These are phyloP conservation scores for Lanius collurio DNA, from an alignment of 2,113 vertebrate genomes.

Conservation along the genomic window DNA sequence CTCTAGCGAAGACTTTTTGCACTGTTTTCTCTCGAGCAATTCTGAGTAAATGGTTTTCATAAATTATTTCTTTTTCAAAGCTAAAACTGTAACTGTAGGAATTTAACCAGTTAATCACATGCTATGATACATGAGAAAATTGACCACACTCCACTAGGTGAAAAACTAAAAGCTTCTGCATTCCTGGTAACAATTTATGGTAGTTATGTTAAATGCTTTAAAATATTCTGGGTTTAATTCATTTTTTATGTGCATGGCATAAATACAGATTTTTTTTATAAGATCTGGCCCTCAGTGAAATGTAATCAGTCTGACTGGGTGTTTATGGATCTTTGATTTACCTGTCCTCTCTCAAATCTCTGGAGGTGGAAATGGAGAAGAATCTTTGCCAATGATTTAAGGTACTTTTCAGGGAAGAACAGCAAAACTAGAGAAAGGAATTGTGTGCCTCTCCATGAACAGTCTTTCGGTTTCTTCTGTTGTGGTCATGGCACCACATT, in stretches of 20 bases:
- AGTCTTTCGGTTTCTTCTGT: background rate
- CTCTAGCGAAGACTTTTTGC: background rate
- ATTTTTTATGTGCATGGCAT: background rate
- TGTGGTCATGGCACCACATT: background rate
- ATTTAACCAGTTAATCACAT: background rate
- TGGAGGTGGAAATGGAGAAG: background rate
- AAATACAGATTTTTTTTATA: background rate
- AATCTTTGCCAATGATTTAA: accelerated
- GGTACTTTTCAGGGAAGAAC: background rate
- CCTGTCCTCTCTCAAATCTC: background rate
- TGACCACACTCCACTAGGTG: background rate
- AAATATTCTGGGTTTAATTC: background rate
- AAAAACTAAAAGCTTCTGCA: background rate
- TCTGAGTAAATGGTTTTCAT: background rate
- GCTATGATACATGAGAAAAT: background rate
- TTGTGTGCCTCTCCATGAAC: background rate
- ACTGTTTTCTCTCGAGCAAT: background rate
- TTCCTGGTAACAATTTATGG: background rate
- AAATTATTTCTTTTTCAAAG: background rate
- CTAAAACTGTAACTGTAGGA: background rate
- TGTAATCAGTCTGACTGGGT: background rate
- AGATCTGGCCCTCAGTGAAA: background rate
- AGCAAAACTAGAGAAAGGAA: background rate
- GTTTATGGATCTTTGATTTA: background rate
- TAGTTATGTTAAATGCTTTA: background rate